A percentile compares a stretch with the other conserved stretches of the same genome.
Conservation (phyloP, 2,113 vertebrate species). For the Nymphicus hollandicus region DNA sequence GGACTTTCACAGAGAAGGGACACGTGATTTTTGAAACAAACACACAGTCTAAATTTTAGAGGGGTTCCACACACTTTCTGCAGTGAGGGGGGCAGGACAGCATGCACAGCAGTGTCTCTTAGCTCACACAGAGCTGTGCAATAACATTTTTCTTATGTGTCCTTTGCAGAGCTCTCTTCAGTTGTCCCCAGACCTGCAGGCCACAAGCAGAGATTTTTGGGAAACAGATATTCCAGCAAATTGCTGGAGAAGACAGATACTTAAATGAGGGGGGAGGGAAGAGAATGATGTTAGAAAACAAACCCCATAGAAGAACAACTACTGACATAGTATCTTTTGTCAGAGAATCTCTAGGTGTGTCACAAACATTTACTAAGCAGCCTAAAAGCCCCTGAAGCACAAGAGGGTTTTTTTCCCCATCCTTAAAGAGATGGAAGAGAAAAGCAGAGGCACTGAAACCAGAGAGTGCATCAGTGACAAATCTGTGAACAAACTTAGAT, state of each 20-base stretch:
- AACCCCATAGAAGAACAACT: neutral
- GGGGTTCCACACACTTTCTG: neutral
- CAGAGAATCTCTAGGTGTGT: neutral
- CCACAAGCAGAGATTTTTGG: neutral
- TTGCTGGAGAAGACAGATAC: neutral
- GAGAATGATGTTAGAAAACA: neutral
- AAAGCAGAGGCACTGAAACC: neutral
- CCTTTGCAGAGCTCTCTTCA: neutral
- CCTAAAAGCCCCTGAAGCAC: neutral
- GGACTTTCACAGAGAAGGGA: neutral
- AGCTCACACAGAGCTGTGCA: neutral
- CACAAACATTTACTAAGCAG: neutral
- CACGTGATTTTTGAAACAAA: neutral
- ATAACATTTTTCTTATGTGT: neutral
- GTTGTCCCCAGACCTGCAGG: neutral
- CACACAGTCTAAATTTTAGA: neutral
- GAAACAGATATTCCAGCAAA: neutral
- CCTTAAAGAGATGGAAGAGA: neutral
- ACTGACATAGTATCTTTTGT: neutral
- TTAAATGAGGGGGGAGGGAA: neutral
- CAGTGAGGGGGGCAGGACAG: neutral
- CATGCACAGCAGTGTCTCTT: fast-evolving
- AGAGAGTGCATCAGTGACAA: neutral
- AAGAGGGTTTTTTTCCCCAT: neutral
- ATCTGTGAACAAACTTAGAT: neutral